Base-by-base conservation (phyloP, 2,888 invertebrate genomes). In the Eurytoma californica region DNA sequence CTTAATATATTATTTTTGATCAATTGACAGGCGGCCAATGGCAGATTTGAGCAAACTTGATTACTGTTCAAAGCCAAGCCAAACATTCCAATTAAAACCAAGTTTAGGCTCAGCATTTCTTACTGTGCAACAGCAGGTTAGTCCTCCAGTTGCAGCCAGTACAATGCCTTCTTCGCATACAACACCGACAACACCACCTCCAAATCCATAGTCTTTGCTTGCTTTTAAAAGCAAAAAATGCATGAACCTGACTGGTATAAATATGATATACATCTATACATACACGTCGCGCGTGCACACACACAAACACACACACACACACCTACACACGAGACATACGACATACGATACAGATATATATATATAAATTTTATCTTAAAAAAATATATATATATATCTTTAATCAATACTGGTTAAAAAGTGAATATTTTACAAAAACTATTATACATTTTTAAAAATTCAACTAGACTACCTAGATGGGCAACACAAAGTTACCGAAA, bases 51-150 rank as follows among this genome's bases (percentile, higher is more conserved):
- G 90, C 84, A 90, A 91, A 86, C 88, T 91, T 85, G 91, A 91
- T 83, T 91, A 90, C 86, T 90, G 90, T 86, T 90, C 91, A 85
- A 94, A 94, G 90, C 95, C 95, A 72, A 92, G 93, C 83, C 92
- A 93, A 86, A 94, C 93, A 83, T 95, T 95, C 91, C 94, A 95
- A 87, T 92, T 96, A 90, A 94, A 94, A 86, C 95, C 95, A 78
- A 95, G 95, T 87, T 92, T 94, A 83, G 94, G 95, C 84, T 96
- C 95, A 69, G 96, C 96, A 86, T 96, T 96, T 92, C 94, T 95
- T 90, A 94, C 95, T 86, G 92, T 95, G 85, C 93, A 92, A 86
- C 91, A 91, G 83, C 86, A 86, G 82, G 87, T 89, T 80, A 89
- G 88, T 84, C 86, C 88, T 68, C 87, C 87, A 83, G 86, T 88